A percentile compares a stretch with the other conserved stretches of the same genome.
Conservation (phyloP, 2,113 vertebrate species). For the Cochlearius cochlearius region DNA sequence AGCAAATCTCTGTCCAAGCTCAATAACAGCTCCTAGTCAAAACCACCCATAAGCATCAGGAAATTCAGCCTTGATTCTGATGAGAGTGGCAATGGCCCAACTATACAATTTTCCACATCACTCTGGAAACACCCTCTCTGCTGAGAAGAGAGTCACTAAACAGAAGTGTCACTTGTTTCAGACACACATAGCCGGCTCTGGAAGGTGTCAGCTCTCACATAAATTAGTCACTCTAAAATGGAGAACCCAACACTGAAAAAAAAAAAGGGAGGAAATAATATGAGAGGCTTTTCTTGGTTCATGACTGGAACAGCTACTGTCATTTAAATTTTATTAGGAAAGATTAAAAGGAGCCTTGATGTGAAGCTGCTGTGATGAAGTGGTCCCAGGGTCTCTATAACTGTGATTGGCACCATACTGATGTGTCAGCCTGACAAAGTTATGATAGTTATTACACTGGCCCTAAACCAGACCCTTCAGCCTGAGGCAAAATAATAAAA, state of each 20-base stretch:
- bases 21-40: background rate
- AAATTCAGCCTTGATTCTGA: background rate
- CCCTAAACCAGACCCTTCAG: background rate
- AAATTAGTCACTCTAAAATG: constrained; percentile 5
- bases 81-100: background rate
- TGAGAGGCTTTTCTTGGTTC: constrained; percentile 44
- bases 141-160: background rate
- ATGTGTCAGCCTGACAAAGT: constrained; percentile 40
- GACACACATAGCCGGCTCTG: background rate
- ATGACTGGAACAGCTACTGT: constrained; percentile 57
- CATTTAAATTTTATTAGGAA: constrained; percentile 65
- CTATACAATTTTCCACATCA: background rate
- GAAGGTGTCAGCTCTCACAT: background rate
- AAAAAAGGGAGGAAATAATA: background rate
- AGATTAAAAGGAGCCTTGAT: constrained; percentile 60
- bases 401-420: constrained; percentile 54
- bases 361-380: constrained; percentile 52
- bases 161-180: background rate
- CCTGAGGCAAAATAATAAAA: constrained; percentile 23
- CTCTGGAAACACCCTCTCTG: background rate
- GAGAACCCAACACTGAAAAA: background rate
- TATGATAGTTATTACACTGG: constrained; percentile 22
- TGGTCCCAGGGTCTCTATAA: constrained; percentile 54
- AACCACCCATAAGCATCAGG: background rate
- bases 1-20: background rate